Percentiles rank a stretch among this genome's conserved stretches.
These are phyloP conservation scores for Charaxes varanes DNA, from an alignment of 1,140 invertebrate species.

Conservation along the genomic window DNA sequence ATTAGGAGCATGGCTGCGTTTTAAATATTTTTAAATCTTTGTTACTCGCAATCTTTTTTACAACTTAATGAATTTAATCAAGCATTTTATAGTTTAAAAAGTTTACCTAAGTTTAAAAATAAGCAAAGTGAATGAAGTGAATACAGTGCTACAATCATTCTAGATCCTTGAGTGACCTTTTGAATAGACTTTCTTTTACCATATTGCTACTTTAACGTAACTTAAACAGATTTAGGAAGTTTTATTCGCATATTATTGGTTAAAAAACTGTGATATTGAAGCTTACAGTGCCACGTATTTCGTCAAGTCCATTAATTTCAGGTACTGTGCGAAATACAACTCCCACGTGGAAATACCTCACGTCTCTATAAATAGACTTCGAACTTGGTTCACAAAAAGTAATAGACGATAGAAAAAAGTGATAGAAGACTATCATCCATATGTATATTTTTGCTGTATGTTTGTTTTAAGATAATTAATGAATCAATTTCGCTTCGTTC, in stretches of 20 bases:
- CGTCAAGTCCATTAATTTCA: slow-evolving; percentile 43
- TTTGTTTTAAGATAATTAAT: background rate
- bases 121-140: slow-evolving; percentile 50
- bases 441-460: slow-evolving; percentile 3
- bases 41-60: slow-evolving; percentile 32
- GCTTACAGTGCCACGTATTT: slow-evolving; percentile 44
- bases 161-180: slow-evolving; percentile 70
- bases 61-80: slow-evolving; percentile 33
- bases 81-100: slow-evolving; percentile 40
- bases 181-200: slow-evolving; percentile 64
- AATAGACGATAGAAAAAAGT: slow-evolving; percentile 43
- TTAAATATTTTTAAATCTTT: slow-evolving; percentile 44
- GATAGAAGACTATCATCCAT: slow-evolving; percentile 15
- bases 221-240: slow-evolving; percentile 30
- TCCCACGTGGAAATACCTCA: slow-evolving; percentile 71
- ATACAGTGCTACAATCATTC: slow-evolving; percentile 48
- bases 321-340: slow-evolving; percentile 53
- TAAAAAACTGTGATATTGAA: slow-evolving; percentile 52
- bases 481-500: background rate
- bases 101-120: slow-evolving; percentile 51
- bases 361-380: slow-evolving; percentile 66
- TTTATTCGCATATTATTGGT: slow-evolving; percentile 33
- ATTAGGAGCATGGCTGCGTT: slow-evolving; percentile 48
- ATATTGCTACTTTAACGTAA: slow-evolving; percentile 54
- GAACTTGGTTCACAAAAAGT: slow-evolving; percentile 61